These are phyloP conservation scores for Microtus richardsoni DNA, from an alignment of 2,113 vertebrate genomes.

Conservation along the genomic window DNA sequence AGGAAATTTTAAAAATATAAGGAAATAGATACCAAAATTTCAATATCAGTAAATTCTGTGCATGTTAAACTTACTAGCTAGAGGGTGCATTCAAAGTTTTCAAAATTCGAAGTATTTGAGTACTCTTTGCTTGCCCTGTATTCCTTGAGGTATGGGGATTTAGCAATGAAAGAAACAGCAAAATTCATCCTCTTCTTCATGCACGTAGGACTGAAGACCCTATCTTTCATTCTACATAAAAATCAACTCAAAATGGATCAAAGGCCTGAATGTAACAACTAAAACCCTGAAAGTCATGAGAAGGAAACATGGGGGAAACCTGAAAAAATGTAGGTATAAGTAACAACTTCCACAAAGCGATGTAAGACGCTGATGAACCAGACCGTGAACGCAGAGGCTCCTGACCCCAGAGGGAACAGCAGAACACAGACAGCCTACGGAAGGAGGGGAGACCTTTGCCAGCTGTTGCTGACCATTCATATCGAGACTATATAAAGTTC, in stretches of 20 bases:
- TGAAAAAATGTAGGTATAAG: neutral
- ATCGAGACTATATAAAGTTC: neutral
- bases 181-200: no score
- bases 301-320: neutral
- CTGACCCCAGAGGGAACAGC: neutral
- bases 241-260: neutral
- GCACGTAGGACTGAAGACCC: neutral
- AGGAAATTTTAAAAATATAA: neutral
- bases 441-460: neutral
- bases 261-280: neutral
- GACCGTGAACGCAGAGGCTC: neutral
- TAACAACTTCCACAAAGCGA: neutral
- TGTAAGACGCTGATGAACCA: fast-evolving
- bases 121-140: neutral
- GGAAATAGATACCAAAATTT: neutral
- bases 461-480: neutral
- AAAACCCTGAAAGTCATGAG: neutral
- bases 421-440: neutral
- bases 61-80: neutral
- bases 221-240: neutral
- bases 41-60: neutral
- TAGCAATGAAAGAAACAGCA: neutral
- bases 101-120: neutral
- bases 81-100: neutral
- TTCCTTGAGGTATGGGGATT: neutral